These are phyloP conservation scores for Drosophila rufa DNA, from an alignment of 1,140 invertebrate species.

Conservation along the genomic window DNA sequence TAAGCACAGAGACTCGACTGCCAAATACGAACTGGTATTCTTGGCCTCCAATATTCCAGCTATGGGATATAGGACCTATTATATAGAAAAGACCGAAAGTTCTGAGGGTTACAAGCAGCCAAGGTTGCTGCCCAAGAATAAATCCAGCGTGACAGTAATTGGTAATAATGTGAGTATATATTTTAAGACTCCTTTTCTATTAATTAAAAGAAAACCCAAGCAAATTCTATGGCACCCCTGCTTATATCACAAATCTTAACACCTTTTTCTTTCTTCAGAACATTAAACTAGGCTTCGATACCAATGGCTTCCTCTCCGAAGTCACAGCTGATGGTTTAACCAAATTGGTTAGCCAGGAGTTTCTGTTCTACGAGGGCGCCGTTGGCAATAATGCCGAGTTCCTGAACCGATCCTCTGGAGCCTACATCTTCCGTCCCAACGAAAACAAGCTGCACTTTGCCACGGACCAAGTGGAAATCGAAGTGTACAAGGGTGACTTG, in stretches of 20 bases:
- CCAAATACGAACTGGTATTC: constrained; percentile 89
- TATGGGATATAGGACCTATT: constrained; percentile 89
- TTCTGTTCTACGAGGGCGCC: constrained; percentile 91
- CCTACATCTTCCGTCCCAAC: constrained; percentile 94
- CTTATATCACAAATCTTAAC: not conserved
- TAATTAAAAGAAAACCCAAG: too few species aligned
- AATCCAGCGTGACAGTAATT: constrained; percentile 54
- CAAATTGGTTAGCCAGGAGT: constrained; percentile 87
- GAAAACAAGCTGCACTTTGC: constrained; percentile 73
- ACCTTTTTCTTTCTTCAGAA: constrained; percentile 19
- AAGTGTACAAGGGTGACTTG: constrained; percentile 88
- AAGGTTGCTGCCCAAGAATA: constrained; percentile 33
- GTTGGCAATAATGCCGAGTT: constrained; percentile 86
- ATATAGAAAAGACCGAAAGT: constrained; percentile 81
- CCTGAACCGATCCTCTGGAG: constrained; percentile 89
- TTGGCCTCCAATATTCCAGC: constrained; percentile 88
- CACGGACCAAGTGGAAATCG: constrained; percentile 78
- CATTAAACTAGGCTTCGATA: constrained; percentile 59
- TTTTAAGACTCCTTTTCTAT: not conserved
- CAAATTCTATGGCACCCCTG: not conserved
- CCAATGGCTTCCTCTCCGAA: constrained; percentile 85
- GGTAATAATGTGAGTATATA: constrained; percentile 54
- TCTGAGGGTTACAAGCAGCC: constrained; percentile 18
- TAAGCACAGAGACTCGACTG: constrained; percentile 88
- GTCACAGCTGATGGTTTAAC: constrained; percentile 86